Evolutionary conservation across 2,113 vertebrate genomes (phyloP), one percentile per base, ranked within the genome.

Genomic region (Pogonocichla stellata): DNA sequence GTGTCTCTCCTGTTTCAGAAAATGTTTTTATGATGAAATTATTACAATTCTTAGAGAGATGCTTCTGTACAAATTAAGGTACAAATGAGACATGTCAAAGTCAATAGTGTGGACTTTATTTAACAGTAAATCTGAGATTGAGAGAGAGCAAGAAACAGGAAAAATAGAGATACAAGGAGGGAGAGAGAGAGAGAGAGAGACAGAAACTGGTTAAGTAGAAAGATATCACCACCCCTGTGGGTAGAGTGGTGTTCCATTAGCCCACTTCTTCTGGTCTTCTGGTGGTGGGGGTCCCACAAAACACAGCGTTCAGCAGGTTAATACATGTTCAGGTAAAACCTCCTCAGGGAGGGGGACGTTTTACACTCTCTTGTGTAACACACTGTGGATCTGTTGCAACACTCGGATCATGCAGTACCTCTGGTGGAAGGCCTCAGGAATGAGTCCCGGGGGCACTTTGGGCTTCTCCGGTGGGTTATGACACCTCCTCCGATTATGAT

Each of bases 321-420:
- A 38, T 26, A 9, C 5, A 23, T n/a, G 3, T n/a, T 64, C 19
- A n/a, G 50, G 8, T 24, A 28, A 24, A 29, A 6, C 23, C 11
- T 73, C 48, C n/a, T 47, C 12, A 18, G n/a, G 11, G 14, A 18
- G 6, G 7, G 8, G 15, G 4, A 38, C 6, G 15, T 12, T 47
- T n/a, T 29, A 12, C 1, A 0, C 12, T 10, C 12, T n/a, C 19
- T 48, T 54, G 40, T 40, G 14, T 12, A 29, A 14, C n/a, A 73
- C 12, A 12, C 42, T 51, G 16, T 33, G 23, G n/a, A 8, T 47
- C 14, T n/a, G 14, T 28, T 47, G 47, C 38, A 45, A 9, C 57
- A 7, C 28, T 18, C 18, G 58, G n/a, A 38, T 28, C 19, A 15
- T 0, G 1, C 2, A 1, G 40, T 5, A 8, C 33, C 19, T 73